Conservation (phyloP, 2,888 invertebrate genomes). For the Cantharis flavilabris region DNA sequence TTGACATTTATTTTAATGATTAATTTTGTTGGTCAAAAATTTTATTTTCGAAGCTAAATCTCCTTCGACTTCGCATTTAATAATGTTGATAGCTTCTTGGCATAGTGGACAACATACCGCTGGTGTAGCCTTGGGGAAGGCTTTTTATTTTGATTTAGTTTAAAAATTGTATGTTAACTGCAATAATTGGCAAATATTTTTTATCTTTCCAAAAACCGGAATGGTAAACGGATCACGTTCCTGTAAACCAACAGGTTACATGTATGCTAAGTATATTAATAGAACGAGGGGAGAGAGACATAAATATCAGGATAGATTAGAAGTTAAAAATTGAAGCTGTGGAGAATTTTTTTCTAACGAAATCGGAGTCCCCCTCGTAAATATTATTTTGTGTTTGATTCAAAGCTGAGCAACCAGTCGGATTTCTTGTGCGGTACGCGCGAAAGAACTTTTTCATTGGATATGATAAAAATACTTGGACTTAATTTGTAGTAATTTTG, state of each 20-base stretch:
- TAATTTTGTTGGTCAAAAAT: background rate
- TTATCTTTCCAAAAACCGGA: background rate
- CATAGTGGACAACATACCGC: background rate
- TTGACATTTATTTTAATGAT: background rate
- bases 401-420: background rate
- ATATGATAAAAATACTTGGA: background rate
- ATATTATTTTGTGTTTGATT: background rate
- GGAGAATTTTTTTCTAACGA: background rate
- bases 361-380: background rate
- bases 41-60: background rate
- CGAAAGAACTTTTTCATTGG: background rate
- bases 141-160: background rate
- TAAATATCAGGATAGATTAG: background rate
- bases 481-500: background rate
- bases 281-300: background rate
- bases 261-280: background rate
- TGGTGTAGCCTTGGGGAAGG: background rate
- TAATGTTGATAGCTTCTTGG: background rate
- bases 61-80: background rate
- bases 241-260: background rate
- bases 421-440: background rate
- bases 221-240: background rate
- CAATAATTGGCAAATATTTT: background rate
- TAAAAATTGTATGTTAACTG: background rate
- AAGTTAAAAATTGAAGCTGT: background rate